Conservation (phyloP, 2,797 vertebrate species). For the Myripristis jacobus region DNA sequence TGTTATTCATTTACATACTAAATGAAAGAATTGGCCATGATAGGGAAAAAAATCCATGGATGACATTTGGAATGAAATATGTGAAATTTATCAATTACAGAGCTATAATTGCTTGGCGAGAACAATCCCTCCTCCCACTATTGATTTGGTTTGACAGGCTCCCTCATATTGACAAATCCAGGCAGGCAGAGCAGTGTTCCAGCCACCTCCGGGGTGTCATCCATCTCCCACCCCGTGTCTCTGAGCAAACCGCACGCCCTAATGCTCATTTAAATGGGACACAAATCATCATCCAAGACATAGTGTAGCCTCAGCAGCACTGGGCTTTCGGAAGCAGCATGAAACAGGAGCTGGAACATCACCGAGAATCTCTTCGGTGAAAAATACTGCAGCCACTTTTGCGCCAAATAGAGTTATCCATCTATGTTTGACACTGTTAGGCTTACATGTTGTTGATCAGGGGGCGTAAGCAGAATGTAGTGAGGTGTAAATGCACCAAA, state of each 20-base stretch:
- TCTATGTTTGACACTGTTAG: too few relatives aligned
- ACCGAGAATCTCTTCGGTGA: neutral
- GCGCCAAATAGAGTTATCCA: too few relatives aligned
- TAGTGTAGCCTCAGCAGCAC: constrained; percentile 44
- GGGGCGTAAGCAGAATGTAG: too few relatives aligned
- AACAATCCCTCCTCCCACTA: constrained; percentile 63
- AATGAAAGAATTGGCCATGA: constrained; percentile 36
- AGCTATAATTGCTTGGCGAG: constrained; percentile 64
- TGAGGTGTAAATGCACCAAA: too few relatives aligned
- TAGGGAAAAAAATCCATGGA: constrained; percentile 43
- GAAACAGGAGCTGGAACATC: constrained; percentile 7
- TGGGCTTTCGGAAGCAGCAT: constrained; percentile 2
- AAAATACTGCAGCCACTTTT: constrained; percentile 14
- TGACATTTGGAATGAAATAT: constrained; percentile 69
- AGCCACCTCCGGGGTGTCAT: constrained; percentile 65
- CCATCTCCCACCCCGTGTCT: constrained; percentile 65
- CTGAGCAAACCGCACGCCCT: constrained; percentile 69
- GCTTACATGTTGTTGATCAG: too few relatives aligned
- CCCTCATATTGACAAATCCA: constrained; percentile 73
- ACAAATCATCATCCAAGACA: constrained; percentile 74
- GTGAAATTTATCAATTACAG: constrained; percentile 72
- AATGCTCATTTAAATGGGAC: constrained; percentile 81
- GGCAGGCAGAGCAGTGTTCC: constrained; percentile 55
- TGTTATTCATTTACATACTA: constrained; percentile 56
- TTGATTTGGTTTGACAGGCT: constrained; percentile 74